phyloP scores from a whole-genome alignment of 2,113 vertebrate genomes.

The Dasyurus viverrinus region DNA sequence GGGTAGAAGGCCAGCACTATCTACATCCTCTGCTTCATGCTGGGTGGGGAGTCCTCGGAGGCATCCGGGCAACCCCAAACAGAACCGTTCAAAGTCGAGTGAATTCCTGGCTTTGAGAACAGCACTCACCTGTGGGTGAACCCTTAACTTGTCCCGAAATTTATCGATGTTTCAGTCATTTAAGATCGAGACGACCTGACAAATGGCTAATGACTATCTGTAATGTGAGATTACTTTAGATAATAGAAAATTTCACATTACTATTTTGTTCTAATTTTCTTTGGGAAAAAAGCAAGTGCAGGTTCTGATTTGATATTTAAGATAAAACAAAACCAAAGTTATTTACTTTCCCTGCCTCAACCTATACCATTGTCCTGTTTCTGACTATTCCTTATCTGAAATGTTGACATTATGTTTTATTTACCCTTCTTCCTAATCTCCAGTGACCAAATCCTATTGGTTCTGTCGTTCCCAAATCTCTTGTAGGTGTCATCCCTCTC shows the following conservation, averaged over 20 bases:
- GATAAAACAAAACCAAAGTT: conserved; percentile 19
- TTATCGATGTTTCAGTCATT: background rate
- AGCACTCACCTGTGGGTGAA: background rate
- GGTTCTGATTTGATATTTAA: conserved; percentile 33
- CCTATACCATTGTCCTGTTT: conserved; percentile 9
- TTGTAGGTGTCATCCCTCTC: background rate
- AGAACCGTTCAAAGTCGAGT: background rate
- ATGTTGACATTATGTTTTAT: no score
- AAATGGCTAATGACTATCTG: background rate
- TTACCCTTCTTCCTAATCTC: background rate
- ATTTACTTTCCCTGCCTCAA: conserved; percentile 12
- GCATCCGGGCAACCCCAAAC: background rate
- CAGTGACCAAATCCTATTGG: background rate
- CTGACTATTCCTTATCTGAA: background rate
- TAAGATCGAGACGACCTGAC: background rate
- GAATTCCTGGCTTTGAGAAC: background rate
- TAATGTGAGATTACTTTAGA: conserved; percentile 3
- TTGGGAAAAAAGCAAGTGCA: conserved; percentile 8
- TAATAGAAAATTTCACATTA: conserved; percentile 37
- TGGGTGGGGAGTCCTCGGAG: background rate
- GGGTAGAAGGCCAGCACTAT: conserved; percentile 2
- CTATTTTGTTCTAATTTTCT: conserved; percentile 36
- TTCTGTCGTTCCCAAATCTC: background rate
- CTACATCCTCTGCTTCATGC: background rate
- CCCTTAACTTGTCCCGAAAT: background rate